Conservation (phyloP, 2,113 vertebrate genomes). For the Oryzias celebensis region DNA sequence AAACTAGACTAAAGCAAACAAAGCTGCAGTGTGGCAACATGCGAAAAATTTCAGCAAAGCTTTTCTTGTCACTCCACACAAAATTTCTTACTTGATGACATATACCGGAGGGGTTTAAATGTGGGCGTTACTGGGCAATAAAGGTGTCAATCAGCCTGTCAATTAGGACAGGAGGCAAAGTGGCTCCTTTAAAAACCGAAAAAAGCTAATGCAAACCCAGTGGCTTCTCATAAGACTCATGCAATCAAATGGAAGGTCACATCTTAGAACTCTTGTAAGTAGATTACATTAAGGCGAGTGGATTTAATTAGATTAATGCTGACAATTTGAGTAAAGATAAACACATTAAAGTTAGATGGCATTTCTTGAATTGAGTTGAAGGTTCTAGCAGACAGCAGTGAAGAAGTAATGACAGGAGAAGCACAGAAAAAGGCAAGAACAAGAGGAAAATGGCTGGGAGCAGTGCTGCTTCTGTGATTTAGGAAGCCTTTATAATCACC, state of each 20-base stretch:
- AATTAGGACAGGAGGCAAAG: slow-evolving; percentile 42
- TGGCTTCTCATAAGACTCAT: slow-evolving; percentile 42
- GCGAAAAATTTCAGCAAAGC: slow-evolving; percentile 20
- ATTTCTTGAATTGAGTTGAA: slow-evolving; percentile 42
- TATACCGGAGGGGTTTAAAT: background rate
- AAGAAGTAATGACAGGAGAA: slow-evolving; percentile 59
- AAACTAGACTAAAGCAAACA: slow-evolving; percentile 21
- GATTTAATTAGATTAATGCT: too few relatives aligned
- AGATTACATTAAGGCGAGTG: background rate
- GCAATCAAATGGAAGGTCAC: slow-evolving; percentile 33
- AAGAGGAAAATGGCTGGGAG: slow-evolving; percentile 21
- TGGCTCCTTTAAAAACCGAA: slow-evolving; percentile 31
- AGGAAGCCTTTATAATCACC: background rate
- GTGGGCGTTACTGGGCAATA: background rate
- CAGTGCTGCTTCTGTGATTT: slow-evolving; percentile 26
- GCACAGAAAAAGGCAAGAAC: slow-evolving; percentile 23
- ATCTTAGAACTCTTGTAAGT: background rate
- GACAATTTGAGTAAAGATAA: too few relatives aligned
- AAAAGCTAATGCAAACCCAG: slow-evolving; percentile 34
- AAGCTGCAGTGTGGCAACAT: slow-evolving; percentile 39
- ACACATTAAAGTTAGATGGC: background rate
- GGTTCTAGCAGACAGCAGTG: slow-evolving; percentile 32
- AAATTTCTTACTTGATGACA: slow-evolving; percentile 38
- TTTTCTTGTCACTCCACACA: slow-evolving; percentile 39
- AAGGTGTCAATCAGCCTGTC: slow-evolving; percentile 48